Percentiles rank a stretch among this genome's conserved stretches.
phyloP scores from a whole-genome alignment of 2,888 invertebrate genomes.

The Orthonychiurus folsomi region DNA sequence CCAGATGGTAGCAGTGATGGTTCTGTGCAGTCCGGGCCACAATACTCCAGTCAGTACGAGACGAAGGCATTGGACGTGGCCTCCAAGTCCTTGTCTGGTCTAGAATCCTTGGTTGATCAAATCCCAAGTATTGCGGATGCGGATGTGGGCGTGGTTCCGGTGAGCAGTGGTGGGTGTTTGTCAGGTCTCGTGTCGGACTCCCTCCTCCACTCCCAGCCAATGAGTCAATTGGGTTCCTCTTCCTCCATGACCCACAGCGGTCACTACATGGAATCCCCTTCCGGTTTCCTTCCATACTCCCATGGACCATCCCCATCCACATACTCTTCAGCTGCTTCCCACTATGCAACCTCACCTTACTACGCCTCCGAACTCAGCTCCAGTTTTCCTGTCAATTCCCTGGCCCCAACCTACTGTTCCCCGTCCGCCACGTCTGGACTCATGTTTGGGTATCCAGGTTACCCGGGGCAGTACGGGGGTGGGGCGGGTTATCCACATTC shows the following conservation, averaged over 20 bases:
- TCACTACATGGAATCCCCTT: conserved; percentile 30
- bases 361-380: conserved; percentile 37
- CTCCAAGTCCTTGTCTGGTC: conserved; percentile 54
- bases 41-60: conserved; percentile 49
- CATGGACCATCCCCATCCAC: conserved; percentile 29
- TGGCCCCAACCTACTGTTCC: conserved; percentile 36
- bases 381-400: conserved; percentile 35
- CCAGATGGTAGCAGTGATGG: conserved; percentile 13
- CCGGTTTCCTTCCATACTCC: conserved; percentile 36
- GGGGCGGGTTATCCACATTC: conserved; percentile 26
- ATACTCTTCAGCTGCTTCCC: conserved; percentile 28
- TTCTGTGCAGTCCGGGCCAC: conserved; percentile 7
- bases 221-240: conserved; percentile 16
- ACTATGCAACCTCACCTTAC: conserved; percentile 36
- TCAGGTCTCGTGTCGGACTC: conserved; percentile 27
- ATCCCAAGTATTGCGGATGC: conserved; percentile 79
- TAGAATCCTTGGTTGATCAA: conserved; percentile 83
- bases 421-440: conserved; percentile 33
- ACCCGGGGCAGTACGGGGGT: conserved; percentile 33
- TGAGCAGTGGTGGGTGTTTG: conserved; percentile 21
- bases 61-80: conserved; percentile 49
- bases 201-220: conserved; percentile 23
- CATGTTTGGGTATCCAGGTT: conserved; percentile 39
- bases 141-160: conserved; percentile 42
- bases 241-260: conserved; percentile 15